phyloP scores from a whole-genome alignment of 2,888 invertebrate genomes.

The Lasioglossum figueresi region DNA sequence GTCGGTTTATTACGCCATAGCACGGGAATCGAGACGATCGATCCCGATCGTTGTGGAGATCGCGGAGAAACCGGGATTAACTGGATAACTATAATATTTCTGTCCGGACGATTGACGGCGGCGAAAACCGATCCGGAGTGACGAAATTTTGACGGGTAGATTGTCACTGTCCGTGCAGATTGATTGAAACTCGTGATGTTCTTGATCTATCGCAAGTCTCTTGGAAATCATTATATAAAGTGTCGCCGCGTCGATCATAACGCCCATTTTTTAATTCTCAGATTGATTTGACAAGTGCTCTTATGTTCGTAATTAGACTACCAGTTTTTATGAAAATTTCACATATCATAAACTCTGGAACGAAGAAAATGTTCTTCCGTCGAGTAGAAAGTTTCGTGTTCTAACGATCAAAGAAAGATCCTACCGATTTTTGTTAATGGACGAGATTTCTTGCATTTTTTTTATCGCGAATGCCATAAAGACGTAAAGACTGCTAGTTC shows the following conservation, averaged over 20 bases:
- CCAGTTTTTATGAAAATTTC: not conserved
- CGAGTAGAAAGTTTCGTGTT: not conserved
- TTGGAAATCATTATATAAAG: not conserved
- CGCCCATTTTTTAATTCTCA: not conserved
- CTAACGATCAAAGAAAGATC: not conserved
- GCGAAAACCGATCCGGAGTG: not conserved
- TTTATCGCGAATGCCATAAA: not conserved
- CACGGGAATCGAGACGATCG: conserved; percentile 25
- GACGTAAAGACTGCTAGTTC: not conserved
- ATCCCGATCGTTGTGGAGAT: not conserved
- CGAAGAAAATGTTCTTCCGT: not conserved
- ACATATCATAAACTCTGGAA: not conserved
- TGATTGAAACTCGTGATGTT: not conserved
- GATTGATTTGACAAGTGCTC: not conserved
- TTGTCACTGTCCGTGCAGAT: not conserved
- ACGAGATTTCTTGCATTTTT: not conserved
- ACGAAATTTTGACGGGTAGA: not conserved
- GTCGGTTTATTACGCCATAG: conserved; percentile 11
- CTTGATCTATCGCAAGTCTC: not conserved
- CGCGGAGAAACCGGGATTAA: not conserved
- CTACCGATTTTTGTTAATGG: not conserved
- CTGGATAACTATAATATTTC: conserved; percentile 1
- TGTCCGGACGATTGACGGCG: not conserved
- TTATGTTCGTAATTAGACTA: not conserved
- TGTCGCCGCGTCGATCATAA: not conserved